phyloP scores from a whole-genome alignment of 2,113 vertebrate species.

The Bubalus kerabau region DNA sequence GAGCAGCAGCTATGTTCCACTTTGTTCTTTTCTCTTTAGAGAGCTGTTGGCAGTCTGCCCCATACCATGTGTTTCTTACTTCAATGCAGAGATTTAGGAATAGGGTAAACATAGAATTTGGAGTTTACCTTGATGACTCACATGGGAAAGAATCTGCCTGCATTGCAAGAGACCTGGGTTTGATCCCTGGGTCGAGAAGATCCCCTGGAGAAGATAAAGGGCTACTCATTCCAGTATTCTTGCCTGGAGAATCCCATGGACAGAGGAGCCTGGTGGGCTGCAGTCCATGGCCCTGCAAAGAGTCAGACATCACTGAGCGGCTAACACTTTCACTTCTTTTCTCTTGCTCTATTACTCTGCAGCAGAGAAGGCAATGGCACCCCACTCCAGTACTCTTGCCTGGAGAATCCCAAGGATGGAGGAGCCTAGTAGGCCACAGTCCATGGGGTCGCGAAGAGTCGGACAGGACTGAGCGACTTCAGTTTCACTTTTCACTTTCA shows the following conservation, averaged over 20 bases:
- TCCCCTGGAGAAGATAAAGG: background rate
- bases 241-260: background rate
- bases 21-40: background rate
- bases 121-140: background rate
- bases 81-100: background rate
- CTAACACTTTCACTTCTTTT: background rate
- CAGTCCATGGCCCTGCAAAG: background rate
- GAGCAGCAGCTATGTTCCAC: background rate
- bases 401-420: background rate
- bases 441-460: fast-evolving
- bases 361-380: background rate
- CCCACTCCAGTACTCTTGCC: background rate
- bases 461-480: fast-evolving
- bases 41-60: background rate
- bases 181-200: fast-evolving
- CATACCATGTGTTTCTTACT: background rate
- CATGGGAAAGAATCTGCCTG: background rate
- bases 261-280: background rate
- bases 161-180: background rate
- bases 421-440: background rate
- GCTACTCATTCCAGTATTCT: background rate
- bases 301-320: background rate
- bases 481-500: background rate
- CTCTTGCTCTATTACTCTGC: background rate
- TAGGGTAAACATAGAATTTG: background rate